Evolutionary conservation across 2,797 vertebrate genomes (phyloP).

Genomic region (Urosaurus nigricauda): DNA sequence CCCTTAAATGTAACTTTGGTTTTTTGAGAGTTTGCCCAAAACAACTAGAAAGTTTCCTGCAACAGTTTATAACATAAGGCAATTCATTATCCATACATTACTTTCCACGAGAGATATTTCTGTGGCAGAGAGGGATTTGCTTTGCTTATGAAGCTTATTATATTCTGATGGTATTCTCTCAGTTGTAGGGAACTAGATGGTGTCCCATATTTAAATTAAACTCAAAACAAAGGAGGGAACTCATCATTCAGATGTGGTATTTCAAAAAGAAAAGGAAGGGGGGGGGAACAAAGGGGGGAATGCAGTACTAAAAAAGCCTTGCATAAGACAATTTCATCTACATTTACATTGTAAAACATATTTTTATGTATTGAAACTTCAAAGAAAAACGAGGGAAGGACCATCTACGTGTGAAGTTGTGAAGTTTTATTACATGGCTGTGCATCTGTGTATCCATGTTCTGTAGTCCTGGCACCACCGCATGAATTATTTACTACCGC

Average conservation of each 20-base stretch:
- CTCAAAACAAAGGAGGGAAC: not conserved
- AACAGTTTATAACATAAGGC: not conserved
- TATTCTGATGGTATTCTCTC: not conserved
- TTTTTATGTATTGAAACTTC: not conserved
- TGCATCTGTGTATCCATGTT: not conserved
- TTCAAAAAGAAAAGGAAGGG: not conserved
- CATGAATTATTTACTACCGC: slow-evolving; percentile 17
- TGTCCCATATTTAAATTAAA: not conserved
- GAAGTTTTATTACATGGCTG: not conserved
- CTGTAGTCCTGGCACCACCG: not conserved
- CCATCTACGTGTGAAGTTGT: not conserved
- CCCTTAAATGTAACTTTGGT: too few relatives aligned
- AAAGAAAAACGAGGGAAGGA: not conserved
- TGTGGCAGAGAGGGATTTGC: not conserved
- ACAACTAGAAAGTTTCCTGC: slow-evolving; percentile 27
- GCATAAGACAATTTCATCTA: not conserved
- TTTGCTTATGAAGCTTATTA: not conserved
- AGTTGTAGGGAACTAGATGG: not conserved
- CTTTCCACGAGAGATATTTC: slow-evolving; percentile 26
- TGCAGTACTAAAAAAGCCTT: not conserved
- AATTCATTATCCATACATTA: not conserved
- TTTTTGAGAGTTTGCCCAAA: not conserved
- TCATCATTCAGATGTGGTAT: not conserved
- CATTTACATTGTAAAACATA: not conserved
- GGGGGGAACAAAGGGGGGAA: not conserved